Base-by-base conservation (phyloP, 2,797 vertebrate genomes). In the Sebastes steindachneri region DNA sequence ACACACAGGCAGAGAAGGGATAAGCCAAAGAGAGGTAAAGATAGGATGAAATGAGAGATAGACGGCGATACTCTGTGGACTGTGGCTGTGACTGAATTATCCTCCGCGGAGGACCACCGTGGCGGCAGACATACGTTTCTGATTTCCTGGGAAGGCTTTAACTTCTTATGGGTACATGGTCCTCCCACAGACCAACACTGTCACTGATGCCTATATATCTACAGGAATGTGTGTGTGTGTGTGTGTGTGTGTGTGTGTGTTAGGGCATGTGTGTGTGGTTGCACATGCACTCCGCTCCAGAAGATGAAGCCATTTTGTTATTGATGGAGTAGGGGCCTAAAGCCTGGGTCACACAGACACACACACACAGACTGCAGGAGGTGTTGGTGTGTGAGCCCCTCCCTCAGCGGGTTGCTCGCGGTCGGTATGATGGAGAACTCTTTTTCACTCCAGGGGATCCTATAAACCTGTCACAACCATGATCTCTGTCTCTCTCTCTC, bases 51-150 rank as follows among this genome's bases (percentile, higher is more conserved):
- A 74, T 2, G 31, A 85, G 57, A 74, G 85, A 90, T 81, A 79
- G 64, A 82, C 59, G 68, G 66, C 48, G 77, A 68, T 86, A 29
- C 87, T 90, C 74, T 58, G 69, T 2, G 75, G 85, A 86, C 71
- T 35, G 66, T 53, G 71, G 54, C 31, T 86, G 55, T 80, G 85
- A 88, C 94, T 95, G 95, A 95, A 93, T 96, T 95, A 91, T 95
- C 81, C 87, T 93, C 94, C 93, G 91, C 86, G 33, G 64, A 89
- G 89, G 97, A 98, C 97, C 97, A 97, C 97, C 97, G 74, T 91
- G 95, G 87, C 89, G 87, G 93, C 89, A 90, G n/a, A 96, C 97
- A 98, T 97, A 96, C 95, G 96, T 95, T 98, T 97, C 95, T 96
- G 96, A 97, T 97, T 98, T 96, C 94, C 92, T 92, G 85, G 88